A percentile compares a stretch with the other conserved stretches of the same genome.
These are phyloP conservation scores for Forbesichthys papilliferus DNA, from an alignment of 2,113 vertebrate genomes.

Conservation along the genomic window DNA sequence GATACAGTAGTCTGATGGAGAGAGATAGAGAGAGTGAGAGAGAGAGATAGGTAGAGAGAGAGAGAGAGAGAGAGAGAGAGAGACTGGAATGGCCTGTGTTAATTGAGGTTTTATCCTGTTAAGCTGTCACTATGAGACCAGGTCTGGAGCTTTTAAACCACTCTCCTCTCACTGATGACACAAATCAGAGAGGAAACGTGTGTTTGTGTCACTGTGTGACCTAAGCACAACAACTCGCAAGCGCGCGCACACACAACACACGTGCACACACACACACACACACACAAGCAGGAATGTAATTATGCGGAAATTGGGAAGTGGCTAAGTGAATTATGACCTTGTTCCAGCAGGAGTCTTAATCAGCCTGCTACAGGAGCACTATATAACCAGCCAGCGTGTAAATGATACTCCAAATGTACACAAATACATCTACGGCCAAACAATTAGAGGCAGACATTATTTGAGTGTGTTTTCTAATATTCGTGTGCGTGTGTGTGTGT, in stretches of 20 bases:
- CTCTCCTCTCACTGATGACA: conserved; percentile 72
- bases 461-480: neutral
- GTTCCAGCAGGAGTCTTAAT: conserved; percentile 75
- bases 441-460: neutral
- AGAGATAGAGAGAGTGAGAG: conserved; percentile 33
- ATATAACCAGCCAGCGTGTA: conserved; percentile 31
- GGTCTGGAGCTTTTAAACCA: conserved; percentile 74
- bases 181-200: conserved; percentile 70
- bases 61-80: conserved; percentile 31
- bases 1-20: conserved; percentile 7
- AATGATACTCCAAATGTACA: conserved; percentile 2
- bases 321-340: conserved; percentile 82
- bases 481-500: neutral
- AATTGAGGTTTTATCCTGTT: conserved; percentile 79
- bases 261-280: no score
- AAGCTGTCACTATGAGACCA: conserved; percentile 75
- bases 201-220: conserved; percentile 35
- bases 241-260: conserved; percentile 26
- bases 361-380: conserved; percentile 43
- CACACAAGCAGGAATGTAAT: conserved; percentile 60
- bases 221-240: conserved; percentile 30
- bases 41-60: conserved; percentile 24
- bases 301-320: conserved; percentile 77
- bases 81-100: conserved; percentile 42
- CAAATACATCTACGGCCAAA: no score